Conservation (phyloP, 2,113 vertebrate species). For the Azemiops feae region DNA sequence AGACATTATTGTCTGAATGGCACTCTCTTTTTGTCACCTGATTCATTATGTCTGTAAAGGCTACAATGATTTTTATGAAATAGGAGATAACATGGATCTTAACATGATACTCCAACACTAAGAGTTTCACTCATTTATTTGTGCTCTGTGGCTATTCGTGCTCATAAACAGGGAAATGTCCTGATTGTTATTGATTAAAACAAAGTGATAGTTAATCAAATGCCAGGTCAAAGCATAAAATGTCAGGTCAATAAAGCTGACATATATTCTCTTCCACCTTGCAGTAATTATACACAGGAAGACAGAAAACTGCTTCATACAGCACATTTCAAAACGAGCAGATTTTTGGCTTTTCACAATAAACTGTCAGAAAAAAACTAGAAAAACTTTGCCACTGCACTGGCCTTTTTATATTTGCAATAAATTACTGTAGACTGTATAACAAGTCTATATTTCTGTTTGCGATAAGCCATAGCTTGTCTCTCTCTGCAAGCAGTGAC, state of each 20-base stretch:
- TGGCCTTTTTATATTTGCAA: constrained; percentile 11
- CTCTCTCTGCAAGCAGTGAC: constrained; percentile 61
- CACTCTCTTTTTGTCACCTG: not conserved
- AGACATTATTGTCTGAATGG: not conserved
- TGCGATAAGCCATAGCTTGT: constrained; percentile 48
- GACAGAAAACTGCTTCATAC: not conserved
- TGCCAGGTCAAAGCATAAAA: not conserved
- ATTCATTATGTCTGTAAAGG: not conserved
- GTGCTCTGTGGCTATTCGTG: constrained; percentile 29
- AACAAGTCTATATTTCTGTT: constrained; percentile 34
- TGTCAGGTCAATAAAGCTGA: not conserved
- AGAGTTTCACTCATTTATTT: not conserved
- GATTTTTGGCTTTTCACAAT: not conserved
- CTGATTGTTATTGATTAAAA: not conserved
- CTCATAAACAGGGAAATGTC: not conserved
- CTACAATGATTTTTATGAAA: not conserved
- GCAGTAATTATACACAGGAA: constrained; percentile 34
- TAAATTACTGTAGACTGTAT: not conserved
- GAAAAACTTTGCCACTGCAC: not conserved
- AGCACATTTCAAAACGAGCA: not conserved
- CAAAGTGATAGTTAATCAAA: constrained; percentile 15
- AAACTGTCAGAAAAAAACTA: not conserved
- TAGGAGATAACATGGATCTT: not conserved
- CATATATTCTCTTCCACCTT: rapidly evolving
- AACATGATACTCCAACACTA: not conserved